Base-by-base conservation (phyloP, 1,140 invertebrate genomes). In the Pissodes strobi region DNA sequence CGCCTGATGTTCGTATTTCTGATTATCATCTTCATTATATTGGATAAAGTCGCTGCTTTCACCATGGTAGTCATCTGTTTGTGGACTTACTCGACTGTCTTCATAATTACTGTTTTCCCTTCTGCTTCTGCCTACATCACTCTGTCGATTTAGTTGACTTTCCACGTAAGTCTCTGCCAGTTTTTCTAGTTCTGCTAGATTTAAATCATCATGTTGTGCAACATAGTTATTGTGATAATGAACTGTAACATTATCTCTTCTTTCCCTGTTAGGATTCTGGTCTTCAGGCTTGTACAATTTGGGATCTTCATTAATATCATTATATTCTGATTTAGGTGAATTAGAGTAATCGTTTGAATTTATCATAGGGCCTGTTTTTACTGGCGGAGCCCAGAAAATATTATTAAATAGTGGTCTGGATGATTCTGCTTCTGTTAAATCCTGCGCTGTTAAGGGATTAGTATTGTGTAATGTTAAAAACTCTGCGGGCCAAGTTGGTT, bases 361-460 rank as follows among this genome's bases (percentile, higher is more conserved):
- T 30, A 30, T 30, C 27, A 30, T 30, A 30, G 12, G 27, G 27
- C 27, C 27, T 6, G 27, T n/a, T 39, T 39, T 10, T 9, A 45
- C 1, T 9, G 41, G 41, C 9, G 41, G 41, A 15, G 19, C 19
- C 18, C 41, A 45, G 9, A 8, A 19, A 10, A 45, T 45, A 18
- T 45, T 45, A 10, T 45, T 45, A 45, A 45, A 45, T 45, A 45
- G 19, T 21, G n/a, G n/a, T n/a, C n/a, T n/a, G n/a, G n/a, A n/a
- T n/a, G n/a, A n/a, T n/a, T n/a, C n/a, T n/a, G n/a, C n/a, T n/a
- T n/a, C n/a, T n/a, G n/a, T n/a, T n/a, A n/a, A n/a, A n/a, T n/a
- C n/a, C n/a, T n/a, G n/a, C n/a, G n/a, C n/a, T n/a, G n/a, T n/a
- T n/a, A n/a, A n/a, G n/a, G n/a, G n/a, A n/a, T n/a, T n/a, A n/a